phyloP scores from a whole-genome alignment of 1,140 invertebrate genomes.

The Campoletis sonorensis region DNA sequence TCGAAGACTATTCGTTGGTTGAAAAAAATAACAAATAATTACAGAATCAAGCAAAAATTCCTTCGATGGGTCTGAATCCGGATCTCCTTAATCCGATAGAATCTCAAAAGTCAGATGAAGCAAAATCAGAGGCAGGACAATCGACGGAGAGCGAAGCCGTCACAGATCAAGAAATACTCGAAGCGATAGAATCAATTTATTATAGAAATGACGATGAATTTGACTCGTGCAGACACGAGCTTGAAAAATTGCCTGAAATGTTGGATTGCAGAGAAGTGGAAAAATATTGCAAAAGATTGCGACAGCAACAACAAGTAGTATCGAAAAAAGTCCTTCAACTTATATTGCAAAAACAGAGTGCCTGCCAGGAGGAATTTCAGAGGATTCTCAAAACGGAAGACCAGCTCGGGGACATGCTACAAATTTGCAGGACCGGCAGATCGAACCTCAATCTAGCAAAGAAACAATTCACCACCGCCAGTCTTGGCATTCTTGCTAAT shows the following conservation, averaged over 20 bases:
- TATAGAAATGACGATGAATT: conserved; percentile 79
- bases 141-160: conserved; percentile 75
- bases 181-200: conserved; percentile 84
- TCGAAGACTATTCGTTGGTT: no score
- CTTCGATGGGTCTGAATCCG: conserved; percentile 70
- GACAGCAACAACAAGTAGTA: conserved; percentile 89
- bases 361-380: conserved; percentile 89
- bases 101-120: conserved; percentile 58
- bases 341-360: conserved; percentile 91
- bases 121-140: conserved; percentile 62
- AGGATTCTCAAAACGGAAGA: conserved; percentile 88
- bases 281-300: conserved; percentile 81
- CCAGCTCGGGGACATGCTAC: conserved; percentile 83
- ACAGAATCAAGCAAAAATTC: conserved; percentile 68
- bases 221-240: conserved; percentile 83
- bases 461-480: conserved; percentile 89
- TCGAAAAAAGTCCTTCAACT: conserved; percentile 94
- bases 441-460: conserved; percentile 85
- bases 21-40: no score
- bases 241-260: conserved; percentile 81
- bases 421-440: conserved; percentile 84
- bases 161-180: conserved; percentile 86
- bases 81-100: conserved; percentile 67
- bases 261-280: conserved; percentile 84
- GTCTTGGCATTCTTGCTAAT: conserved; percentile 91